Conservation (phyloP, 1,140 invertebrate species). For the Wiebesia pumilae region DNA sequence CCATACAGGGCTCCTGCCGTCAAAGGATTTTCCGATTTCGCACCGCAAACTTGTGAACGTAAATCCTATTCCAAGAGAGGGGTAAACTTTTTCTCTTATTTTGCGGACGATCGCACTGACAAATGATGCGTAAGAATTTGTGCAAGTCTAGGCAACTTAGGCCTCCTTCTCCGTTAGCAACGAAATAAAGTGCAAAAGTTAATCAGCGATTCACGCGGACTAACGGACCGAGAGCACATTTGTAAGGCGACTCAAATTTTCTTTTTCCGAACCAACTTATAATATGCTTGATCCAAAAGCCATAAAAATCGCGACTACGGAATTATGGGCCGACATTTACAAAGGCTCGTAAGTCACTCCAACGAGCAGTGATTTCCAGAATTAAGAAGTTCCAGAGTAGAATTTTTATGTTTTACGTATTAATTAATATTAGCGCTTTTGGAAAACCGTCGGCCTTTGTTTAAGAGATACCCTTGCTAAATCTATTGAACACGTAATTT, state of each 20-base stretch:
- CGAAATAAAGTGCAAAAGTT: slow-evolving; percentile 21
- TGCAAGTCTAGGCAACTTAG: neutral
- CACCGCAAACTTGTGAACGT: neutral
- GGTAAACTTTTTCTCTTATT: slow-evolving; percentile 25
- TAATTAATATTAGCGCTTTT: slow-evolving; percentile 19
- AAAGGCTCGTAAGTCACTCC: neutral
- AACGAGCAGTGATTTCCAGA: neutral
- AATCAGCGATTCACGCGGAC: slow-evolving; percentile 2
- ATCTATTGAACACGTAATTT: slow-evolving; percentile 18
- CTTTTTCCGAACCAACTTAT: neutral
- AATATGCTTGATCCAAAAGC: neutral
- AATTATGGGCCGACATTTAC: neutral
- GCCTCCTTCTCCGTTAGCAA: neutral
- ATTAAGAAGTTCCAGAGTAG: neutral
- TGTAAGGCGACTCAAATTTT: neutral
- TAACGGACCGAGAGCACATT: slow-evolving; percentile 23
- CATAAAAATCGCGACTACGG: neutral
- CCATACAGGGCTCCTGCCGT: neutral
- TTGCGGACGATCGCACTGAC: slow-evolving; percentile 16
- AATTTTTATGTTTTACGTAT: slow-evolving; percentile 33
- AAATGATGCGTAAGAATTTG: slow-evolving; percentile 40
- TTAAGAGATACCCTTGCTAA: neutral
- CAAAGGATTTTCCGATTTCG: neutral
- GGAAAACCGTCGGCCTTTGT: slow-evolving; percentile 28
- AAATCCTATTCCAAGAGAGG: neutral